Conservation (phyloP, 2,888 invertebrate species). For the Acleris literana region DNA sequence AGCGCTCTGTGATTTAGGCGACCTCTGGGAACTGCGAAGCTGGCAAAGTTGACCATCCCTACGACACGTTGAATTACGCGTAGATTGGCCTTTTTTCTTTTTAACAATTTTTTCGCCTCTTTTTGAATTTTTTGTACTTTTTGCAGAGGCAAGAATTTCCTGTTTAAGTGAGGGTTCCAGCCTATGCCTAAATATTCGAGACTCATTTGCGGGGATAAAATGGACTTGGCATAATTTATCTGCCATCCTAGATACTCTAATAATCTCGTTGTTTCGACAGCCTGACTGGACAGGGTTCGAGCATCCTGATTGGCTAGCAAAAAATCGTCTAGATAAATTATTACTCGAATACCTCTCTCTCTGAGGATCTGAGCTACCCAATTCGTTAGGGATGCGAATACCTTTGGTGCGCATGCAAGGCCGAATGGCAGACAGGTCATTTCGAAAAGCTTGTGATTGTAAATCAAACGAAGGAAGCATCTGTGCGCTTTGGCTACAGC, state of each 20-base stretch:
- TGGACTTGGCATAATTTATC: not conserved
- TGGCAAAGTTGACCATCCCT: not conserved
- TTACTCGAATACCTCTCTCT: not conserved
- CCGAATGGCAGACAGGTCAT: not conserved
- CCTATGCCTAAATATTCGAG: no score
- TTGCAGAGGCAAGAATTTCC: not conserved
- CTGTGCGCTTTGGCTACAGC: not conserved
- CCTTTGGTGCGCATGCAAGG: not conserved
- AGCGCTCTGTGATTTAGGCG: not conserved
- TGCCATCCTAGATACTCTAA: not conserved
- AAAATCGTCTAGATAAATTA: not conserved
- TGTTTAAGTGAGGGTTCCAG: not conserved
- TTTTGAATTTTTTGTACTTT: not conserved
- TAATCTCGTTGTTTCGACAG: not conserved
- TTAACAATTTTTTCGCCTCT: not conserved
- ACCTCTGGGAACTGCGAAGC: not conserved
- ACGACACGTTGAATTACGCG: not conserved
- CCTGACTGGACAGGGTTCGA: not conserved
- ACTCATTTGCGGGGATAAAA: not conserved
- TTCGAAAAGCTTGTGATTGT: not conserved
- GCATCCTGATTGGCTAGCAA: not conserved
- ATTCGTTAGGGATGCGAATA: not conserved
- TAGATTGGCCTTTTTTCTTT: not conserved
- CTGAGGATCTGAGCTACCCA: not conserved
- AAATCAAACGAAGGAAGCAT: not conserved